Evolutionary conservation across 1,140 invertebrate genomes (phyloP).

Genomic region (Eurosta solidaginis): DNA sequence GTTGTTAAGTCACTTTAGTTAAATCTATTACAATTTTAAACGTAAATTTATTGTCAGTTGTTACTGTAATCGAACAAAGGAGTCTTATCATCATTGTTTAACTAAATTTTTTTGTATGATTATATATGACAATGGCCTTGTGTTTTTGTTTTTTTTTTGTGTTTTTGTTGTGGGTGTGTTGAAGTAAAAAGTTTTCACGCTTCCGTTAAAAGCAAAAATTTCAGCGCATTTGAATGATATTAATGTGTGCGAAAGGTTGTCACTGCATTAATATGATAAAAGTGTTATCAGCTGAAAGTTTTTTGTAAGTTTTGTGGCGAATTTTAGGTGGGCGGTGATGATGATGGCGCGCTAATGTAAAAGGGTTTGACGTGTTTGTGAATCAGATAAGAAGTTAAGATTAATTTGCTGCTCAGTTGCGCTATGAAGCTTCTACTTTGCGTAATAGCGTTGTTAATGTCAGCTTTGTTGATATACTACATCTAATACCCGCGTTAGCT

Average conservation of each 20-base stretch:
- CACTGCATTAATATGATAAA: background rate
- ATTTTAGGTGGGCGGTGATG: too few species aligned
- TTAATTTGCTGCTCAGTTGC: too few species aligned
- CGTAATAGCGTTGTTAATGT: too few species aligned
- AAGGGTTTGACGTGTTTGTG: too few species aligned
- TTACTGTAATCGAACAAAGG: background rate
- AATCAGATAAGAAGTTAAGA: too few species aligned
- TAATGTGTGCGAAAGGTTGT: background rate
- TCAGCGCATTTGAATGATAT: background rate
- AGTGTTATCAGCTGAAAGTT: background rate
- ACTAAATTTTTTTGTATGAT: background rate
- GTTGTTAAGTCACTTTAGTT: background rate
- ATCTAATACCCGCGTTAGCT: too few species aligned
- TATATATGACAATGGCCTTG: background rate
- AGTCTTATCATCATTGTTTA: slow-evolving; percentile 1
- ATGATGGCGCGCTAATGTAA: too few species aligned
- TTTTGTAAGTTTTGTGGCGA: too few species aligned
- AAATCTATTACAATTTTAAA: background rate
- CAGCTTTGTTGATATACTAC: too few species aligned
- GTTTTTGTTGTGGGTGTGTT: too few species aligned
- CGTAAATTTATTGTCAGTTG: background rate
- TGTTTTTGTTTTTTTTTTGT: too few species aligned
- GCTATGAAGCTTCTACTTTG: too few species aligned
- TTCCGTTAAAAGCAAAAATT: background rate
- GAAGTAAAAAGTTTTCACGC: background rate